Evolutionary conservation across 2,888 invertebrate genomes (phyloP).

Genomic region (Germaria angustata): DNA sequence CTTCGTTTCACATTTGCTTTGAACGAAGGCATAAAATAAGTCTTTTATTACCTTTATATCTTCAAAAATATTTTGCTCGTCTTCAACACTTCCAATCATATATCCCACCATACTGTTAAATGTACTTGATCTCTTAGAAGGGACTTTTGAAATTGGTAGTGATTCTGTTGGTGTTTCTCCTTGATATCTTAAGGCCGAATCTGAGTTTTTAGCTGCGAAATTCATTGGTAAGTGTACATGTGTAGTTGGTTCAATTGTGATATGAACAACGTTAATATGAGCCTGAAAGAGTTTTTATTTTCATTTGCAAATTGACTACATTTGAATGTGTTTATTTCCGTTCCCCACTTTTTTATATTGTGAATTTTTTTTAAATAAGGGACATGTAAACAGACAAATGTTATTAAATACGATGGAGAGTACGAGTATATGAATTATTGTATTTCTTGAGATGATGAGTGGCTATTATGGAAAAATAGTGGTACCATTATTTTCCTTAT

Average conservation of each 20-base stretch:
- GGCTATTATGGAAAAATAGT: too few relatives aligned
- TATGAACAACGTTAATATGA: constrained; percentile 78
- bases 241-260: constrained; percentile 75
- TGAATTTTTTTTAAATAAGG: background rate
- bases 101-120: constrained; percentile 43
- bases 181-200: constrained; percentile 6
- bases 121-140: constrained; percentile 9
- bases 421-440: too few relatives aligned
- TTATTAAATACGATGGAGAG: too few relatives aligned
- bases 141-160: background rate
- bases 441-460: too few relatives aligned
- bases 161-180: background rate
- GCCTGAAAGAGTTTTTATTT: constrained; percentile 72
- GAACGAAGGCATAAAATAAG: background rate
- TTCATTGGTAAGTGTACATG: constrained; percentile 50
- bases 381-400: background rate
- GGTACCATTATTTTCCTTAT: too few relatives aligned
- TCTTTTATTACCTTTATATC: constrained; percentile 46
- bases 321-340: background rate
- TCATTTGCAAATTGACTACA: background rate
- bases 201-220: background rate
- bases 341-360: background rate
- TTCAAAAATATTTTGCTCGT: constrained; percentile 34
- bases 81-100: constrained; percentile 38
- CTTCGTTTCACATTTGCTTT: background rate